Percentiles rank a stretch among this genome's conserved stretches.
Conservation (phyloP, 1,140 invertebrate genomes). For the Apolygus lucorum region DNA sequence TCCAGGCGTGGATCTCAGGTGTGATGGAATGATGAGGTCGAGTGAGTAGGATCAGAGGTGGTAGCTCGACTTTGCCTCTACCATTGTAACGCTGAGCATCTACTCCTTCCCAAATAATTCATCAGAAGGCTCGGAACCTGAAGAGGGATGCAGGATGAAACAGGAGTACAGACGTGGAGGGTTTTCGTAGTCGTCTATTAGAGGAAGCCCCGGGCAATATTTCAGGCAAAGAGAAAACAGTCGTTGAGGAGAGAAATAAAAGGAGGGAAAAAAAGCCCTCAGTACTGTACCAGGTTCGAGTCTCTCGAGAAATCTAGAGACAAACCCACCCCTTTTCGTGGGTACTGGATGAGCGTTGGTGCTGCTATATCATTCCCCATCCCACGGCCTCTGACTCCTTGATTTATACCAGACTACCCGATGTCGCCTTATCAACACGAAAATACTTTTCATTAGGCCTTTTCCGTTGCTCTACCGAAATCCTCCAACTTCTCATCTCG, state of each 20-base stretch:
- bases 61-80: no score
- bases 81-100: background rate
- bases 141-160: background rate
- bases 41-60: no score
- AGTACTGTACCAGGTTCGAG: no score
- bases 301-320: background rate
- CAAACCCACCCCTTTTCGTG: background rate
- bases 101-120: background rate
- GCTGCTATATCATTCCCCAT: background rate
- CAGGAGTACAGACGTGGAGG: background rate
- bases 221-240: background rate
- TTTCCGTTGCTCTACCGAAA: background rate
- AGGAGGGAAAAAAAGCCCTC: background rate
- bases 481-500: background rate
- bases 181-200: background rate
- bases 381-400: background rate
- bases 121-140: background rate
- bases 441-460: background rate
- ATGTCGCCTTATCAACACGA: background rate
- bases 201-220: background rate
- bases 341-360: background rate
- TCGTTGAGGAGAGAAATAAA: background rate
- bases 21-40: no score
- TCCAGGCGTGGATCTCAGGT: no score
- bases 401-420: background rate